Percentiles rank a stretch among this genome's conserved stretches.
Conservation (phyloP, 2,888 invertebrate genomes). For the Plebejus anna region DNA sequence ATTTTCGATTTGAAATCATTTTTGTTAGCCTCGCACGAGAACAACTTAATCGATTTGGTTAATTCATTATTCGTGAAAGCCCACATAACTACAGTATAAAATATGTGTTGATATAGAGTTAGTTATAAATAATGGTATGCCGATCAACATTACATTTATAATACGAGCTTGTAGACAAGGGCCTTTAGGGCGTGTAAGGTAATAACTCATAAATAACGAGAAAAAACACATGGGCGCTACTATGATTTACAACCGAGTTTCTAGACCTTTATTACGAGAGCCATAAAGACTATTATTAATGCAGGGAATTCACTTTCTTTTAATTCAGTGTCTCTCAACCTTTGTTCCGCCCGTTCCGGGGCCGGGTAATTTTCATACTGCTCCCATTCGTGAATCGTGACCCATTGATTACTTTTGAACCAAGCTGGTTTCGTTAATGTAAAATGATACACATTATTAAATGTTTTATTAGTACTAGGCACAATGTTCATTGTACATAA, state of each 20-base stretch:
- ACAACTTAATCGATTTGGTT: too few species aligned
- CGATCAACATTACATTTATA: constrained; percentile 5
- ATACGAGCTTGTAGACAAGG: constrained; percentile 11
- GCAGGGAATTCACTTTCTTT: constrained; percentile 40
- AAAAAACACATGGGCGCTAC: constrained; percentile 44
- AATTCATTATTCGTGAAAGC: too few species aligned
- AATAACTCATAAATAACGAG: constrained; percentile 62
- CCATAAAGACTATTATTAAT: constrained; percentile 31
- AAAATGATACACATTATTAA: too few species aligned
- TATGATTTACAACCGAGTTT: constrained; percentile 45
- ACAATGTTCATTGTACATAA: too few species aligned
- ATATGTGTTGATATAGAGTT: not conserved
- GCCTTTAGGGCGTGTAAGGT: not conserved
- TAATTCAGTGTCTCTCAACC: constrained; percentile 38
- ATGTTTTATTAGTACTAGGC: too few species aligned
- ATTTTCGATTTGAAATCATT: too few species aligned
- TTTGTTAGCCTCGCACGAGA: too few species aligned
- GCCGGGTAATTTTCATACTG: too few species aligned
- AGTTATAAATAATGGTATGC: not conserved
- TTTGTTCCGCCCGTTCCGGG: too few species aligned
- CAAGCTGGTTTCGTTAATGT: too few species aligned
- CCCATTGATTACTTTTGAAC: too few species aligned
- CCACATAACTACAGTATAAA: not conserved
- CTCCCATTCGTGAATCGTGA: too few species aligned
- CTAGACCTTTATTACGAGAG: constrained; percentile 14